Percentiles rank a stretch among this genome's conserved stretches.
phyloP scores from a whole-genome alignment of 2,113 vertebrate species.

The Platycercus adscitus region DNA sequence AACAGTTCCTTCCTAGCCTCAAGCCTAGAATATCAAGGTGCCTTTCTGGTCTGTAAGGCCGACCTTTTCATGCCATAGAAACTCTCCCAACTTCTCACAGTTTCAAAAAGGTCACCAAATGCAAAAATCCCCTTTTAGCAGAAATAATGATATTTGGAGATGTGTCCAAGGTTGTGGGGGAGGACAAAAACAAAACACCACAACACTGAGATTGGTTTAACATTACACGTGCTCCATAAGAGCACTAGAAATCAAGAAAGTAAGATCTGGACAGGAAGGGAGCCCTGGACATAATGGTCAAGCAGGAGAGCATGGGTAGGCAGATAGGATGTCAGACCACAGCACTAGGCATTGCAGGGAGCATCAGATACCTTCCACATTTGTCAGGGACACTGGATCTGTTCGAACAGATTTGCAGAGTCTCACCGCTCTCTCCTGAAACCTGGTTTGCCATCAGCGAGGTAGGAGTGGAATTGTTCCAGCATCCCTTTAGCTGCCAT shows the following conservation, averaged over 20 bases:
- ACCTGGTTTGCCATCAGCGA: neutral
- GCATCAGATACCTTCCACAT: neutral
- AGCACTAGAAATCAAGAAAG: neutral
- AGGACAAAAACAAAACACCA: neutral
- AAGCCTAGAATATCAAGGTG: neutral
- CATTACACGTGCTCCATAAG: neutral
- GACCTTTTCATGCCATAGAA: neutral
- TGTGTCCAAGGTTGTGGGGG: neutral
- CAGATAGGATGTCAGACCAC: neutral
- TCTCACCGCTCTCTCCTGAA: neutral
- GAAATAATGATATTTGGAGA: neutral
- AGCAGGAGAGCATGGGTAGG: neutral
- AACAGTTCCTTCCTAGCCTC: neutral
- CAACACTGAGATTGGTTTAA: neutral
- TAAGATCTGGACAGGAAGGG: neutral
- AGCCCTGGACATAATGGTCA: neutral
- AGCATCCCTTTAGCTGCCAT: conserved; percentile 52
- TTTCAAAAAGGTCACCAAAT: neutral
- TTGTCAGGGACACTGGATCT: neutral
- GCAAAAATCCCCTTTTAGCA: neutral
- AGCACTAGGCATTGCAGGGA: neutral
- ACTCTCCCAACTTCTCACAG: neutral
- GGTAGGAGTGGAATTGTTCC: neutral
- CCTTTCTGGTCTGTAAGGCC: neutral
- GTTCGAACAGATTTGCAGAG: neutral